These are phyloP conservation scores for Apodemus sylvaticus DNA, from an alignment of 2,113 vertebrate genomes.

Conservation along the genomic window DNA sequence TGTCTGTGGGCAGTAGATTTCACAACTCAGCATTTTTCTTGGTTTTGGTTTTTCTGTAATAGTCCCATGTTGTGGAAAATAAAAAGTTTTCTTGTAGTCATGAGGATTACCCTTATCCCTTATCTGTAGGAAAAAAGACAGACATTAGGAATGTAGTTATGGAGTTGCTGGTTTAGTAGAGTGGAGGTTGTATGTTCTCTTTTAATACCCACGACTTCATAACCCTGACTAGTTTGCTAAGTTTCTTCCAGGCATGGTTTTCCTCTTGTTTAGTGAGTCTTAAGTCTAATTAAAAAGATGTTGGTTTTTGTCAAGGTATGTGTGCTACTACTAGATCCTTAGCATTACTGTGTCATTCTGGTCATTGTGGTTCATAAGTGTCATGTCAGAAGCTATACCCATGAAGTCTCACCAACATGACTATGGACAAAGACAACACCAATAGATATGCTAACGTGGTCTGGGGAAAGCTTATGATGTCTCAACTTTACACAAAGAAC, in stretches of 20 bases:
- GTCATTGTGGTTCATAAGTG: not conserved
- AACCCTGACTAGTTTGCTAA: not conserved
- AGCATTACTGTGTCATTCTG: not conserved
- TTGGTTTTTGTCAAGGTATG: not conserved
- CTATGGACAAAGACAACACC: not conserved
- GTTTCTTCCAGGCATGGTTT: not conserved
- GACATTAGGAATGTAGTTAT: not conserved
- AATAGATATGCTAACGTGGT: not conserved
- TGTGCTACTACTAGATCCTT: not conserved
- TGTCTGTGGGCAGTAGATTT: not conserved
- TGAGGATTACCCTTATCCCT: not conserved
- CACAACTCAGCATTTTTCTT: not conserved
- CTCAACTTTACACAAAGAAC: not conserved
- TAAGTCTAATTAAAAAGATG: not conserved
- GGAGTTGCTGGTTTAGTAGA: not conserved
- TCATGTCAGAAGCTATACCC: not conserved
- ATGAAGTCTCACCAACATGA: not conserved
- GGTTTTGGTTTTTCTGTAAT: not conserved
- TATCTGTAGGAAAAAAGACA: not conserved
- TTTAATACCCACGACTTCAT: not conserved
- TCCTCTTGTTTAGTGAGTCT: not conserved
- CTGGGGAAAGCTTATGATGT: not conserved
- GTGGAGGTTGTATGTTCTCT: not conserved
- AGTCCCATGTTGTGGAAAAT: not conserved
- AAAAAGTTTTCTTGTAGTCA: not conserved